Conservation (phyloP, 1,140 invertebrate genomes). For the Trichonephila clavipes region DNA sequence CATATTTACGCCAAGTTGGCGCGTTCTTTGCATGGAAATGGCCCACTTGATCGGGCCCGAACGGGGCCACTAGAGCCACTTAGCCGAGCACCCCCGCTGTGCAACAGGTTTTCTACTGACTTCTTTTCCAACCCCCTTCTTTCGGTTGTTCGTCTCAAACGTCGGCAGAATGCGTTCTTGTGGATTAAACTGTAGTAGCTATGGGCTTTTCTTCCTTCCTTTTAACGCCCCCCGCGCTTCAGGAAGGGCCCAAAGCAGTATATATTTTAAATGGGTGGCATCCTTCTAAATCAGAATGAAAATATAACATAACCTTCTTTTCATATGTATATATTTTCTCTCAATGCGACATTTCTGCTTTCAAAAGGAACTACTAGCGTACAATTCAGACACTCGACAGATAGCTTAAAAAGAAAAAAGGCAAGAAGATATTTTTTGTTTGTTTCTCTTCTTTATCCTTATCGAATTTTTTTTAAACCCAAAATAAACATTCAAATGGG, state of each 20-base stretch:
- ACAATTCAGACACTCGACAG: too few species aligned
- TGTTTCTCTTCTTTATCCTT: too few species aligned
- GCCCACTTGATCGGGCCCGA: constrained; percentile 64
- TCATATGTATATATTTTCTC: background rate
- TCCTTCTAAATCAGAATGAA: constrained; percentile 1
- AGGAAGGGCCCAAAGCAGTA: background rate
- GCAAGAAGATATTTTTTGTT: too few species aligned
- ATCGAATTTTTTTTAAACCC: too few species aligned
- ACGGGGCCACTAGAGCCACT: constrained; percentile 69
- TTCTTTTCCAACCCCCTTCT: background rate
- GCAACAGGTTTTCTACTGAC: constrained; percentile 68
- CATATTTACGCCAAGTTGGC: constrained; percentile 65
- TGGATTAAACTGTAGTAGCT: constrained; percentile 7
- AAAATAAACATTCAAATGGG: too few species aligned
- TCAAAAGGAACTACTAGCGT: too few species aligned
- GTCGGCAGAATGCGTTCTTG: background rate
- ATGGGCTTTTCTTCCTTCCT: background rate
- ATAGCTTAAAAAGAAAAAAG: too few species aligned
- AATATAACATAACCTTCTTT: background rate
- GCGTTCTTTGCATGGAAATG: constrained; percentile 72
- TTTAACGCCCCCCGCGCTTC: background rate
- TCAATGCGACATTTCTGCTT: too few species aligned
- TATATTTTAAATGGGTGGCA: background rate
- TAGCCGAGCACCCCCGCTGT: constrained; percentile 51
- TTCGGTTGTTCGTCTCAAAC: background rate